phyloP scores from a whole-genome alignment of 1,140 invertebrate species.

The Drosophila kanapiae region DNA sequence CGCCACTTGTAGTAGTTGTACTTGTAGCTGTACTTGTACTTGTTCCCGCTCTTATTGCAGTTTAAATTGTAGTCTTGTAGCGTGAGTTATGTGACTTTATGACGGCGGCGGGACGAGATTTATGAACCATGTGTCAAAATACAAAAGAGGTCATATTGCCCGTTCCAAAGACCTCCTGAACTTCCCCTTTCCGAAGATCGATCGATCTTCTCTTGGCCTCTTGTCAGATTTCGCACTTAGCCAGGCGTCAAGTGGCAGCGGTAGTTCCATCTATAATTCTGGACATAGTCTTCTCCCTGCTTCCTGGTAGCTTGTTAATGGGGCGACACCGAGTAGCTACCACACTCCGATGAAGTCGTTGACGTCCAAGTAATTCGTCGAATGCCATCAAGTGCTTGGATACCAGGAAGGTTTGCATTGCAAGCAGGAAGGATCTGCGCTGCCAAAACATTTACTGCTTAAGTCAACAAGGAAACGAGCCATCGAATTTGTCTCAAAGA shows the following conservation, averaged over 20 bases:
- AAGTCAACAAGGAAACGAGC: constrained; percentile 17
- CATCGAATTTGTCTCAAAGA: not conserved
- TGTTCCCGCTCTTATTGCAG: constrained; percentile 4
- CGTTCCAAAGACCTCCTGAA: not conserved
- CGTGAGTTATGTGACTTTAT: constrained; percentile 75
- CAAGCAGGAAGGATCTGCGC: not conserved
- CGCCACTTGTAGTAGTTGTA: constrained; percentile 53
- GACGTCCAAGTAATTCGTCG: not conserved
- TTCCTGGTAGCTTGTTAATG: constrained; percentile 70
- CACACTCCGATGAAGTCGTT: not conserved
- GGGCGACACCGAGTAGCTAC: constrained; percentile 66
- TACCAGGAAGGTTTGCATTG: constrained; percentile 25
- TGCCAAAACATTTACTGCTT: constrained; percentile 28
- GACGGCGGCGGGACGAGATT: constrained; percentile 69
- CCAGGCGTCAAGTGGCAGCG: constrained; percentile 69
- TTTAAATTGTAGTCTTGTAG: constrained; percentile 7
- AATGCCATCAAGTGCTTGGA: constrained; percentile 17
- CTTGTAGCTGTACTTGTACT: constrained; percentile 23
- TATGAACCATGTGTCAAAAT: constrained; percentile 81
- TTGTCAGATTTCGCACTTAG: constrained; percentile 75
- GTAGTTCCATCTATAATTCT: constrained; percentile 1
- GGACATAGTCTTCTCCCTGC: not conserved
- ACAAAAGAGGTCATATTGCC: constrained; percentile 58
- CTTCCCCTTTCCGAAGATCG: constrained; percentile 1
- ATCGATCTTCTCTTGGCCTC: constrained; percentile 24